Conservation (phyloP, 1,140 invertebrate genomes). For the Drosophila mayri region DNA sequence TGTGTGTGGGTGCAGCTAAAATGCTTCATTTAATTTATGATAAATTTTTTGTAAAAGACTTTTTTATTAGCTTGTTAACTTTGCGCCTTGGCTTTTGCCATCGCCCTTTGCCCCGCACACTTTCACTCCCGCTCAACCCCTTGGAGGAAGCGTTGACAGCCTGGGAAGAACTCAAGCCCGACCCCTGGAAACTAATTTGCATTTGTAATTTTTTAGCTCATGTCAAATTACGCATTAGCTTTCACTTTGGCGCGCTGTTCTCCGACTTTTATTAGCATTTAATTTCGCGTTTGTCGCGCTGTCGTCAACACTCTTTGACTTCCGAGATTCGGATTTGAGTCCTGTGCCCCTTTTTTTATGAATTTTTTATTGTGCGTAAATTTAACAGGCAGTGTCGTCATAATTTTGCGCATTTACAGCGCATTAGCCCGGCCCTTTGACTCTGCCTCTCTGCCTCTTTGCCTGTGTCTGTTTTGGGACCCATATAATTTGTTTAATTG, state of each 20-base stretch:
- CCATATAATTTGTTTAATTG: conserved; percentile 58
- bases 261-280: conserved; percentile 76
- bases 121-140: conserved; percentile 9
- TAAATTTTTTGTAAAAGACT: conserved; percentile 75
- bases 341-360: conserved; percentile 47
- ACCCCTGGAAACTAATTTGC: conserved; percentile 72
- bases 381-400: conserved; percentile 45
- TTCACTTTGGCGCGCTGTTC: conserved; percentile 63
- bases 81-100: conserved; percentile 55
- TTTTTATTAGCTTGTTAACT: conserved; percentile 81
- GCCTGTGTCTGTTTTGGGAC: neutral
- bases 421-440: conserved; percentile 24
- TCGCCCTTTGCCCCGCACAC: conserved; percentile 30
- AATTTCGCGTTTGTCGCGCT: conserved; percentile 69
- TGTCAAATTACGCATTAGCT: conserved; percentile 80
- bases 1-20: conserved; percentile 57
- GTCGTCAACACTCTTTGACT: conserved; percentile 72
- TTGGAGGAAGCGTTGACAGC: conserved; percentile 7
- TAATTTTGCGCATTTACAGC: conserved; percentile 50
- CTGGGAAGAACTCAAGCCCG: conserved; percentile 9
- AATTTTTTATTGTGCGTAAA: conserved; percentile 58
- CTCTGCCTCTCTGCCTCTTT: neutral
- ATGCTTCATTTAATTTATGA: conserved; percentile 84
- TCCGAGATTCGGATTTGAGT: conserved; percentile 43
- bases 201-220: conserved; percentile 81